phyloP scores from a whole-genome alignment of 2,113 vertebrate species.

The Noturus placidus region DNA sequence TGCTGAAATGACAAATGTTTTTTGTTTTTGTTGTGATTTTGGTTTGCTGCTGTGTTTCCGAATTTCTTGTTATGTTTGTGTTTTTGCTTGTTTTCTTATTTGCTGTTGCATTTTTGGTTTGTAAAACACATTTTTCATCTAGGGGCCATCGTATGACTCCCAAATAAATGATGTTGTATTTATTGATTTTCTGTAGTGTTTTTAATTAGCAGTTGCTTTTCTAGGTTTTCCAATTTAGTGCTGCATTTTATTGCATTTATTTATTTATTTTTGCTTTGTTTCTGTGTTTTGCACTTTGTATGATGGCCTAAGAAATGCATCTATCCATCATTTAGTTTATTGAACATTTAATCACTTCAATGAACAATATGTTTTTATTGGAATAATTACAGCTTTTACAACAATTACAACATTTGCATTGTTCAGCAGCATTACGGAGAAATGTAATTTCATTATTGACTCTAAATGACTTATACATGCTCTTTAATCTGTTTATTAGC shows the following conservation, averaged over 20 bases:
- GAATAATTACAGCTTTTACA: neutral
- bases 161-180: too few relatives aligned
- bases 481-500: constrained; percentile 38
- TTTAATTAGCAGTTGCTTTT: neutral
- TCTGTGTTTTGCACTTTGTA: neutral
- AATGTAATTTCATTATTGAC: constrained; percentile 16
- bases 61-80: neutral
- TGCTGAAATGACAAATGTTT: neutral
- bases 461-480: constrained; percentile 34
- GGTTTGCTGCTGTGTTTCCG: too few relatives aligned
- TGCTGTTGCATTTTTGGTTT: neutral
- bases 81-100: neutral
- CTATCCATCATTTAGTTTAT: neutral
- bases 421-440: neutral
- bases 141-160: neutral
- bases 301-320: neutral
- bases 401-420: neutral
- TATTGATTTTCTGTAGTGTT: neutral
- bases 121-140: too few relatives aligned
- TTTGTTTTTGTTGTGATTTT: neutral
- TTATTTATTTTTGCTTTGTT: neutral
- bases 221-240: neutral
- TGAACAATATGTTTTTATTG: neutral
- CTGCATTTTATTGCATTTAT: neutral
- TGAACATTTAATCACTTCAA: neutral